These are phyloP conservation scores for Brassicogethes aeneus DNA, from an alignment of 2,888 invertebrate genomes.

Conservation along the genomic window DNA sequence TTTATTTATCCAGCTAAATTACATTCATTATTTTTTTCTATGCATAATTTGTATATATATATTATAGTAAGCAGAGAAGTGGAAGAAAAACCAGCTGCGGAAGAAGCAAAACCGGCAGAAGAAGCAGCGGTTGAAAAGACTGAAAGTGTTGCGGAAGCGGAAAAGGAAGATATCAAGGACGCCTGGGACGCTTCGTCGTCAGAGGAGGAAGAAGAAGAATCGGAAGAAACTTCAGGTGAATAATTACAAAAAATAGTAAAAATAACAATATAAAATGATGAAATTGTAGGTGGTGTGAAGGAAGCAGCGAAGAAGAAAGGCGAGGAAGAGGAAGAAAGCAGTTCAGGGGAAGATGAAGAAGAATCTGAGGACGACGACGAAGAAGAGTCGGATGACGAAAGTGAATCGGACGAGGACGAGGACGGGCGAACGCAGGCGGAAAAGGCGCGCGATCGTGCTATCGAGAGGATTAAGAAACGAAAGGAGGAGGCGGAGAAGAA, in stretches of 20 bases:
- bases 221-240: constrained; percentile 32
- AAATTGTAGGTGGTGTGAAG: not conserved
- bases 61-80: too few relatives aligned
- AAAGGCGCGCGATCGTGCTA: constrained; percentile 61
- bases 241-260: too few relatives aligned
- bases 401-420: constrained; percentile 47
- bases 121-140: constrained; percentile 12
- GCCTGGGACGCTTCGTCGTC: constrained; percentile 66
- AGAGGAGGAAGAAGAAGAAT: constrained; percentile 48
- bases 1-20: too few relatives aligned
- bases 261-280: not conserved
- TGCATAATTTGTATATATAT: too few relatives aligned
- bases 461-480: constrained; percentile 63
- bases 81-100: constrained; percentile 14
- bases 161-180: constrained; percentile 45
- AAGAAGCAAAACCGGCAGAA: constrained; percentile 18
- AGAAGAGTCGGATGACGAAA: constrained; percentile 36
- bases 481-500: constrained; percentile 62
- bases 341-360: constrained; percentile 26
- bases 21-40: too few relatives aligned
- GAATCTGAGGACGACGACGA: constrained; percentile 31
- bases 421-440: constrained; percentile 68
- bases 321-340: constrained; percentile 28
- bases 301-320: constrained; percentile 11
- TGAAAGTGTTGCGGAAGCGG: too few relatives aligned